These are phyloP conservation scores for Porites evermanni DNA, from an alignment of 92 coral and sea anemone genomes.

Conservation along the genomic window DNA sequence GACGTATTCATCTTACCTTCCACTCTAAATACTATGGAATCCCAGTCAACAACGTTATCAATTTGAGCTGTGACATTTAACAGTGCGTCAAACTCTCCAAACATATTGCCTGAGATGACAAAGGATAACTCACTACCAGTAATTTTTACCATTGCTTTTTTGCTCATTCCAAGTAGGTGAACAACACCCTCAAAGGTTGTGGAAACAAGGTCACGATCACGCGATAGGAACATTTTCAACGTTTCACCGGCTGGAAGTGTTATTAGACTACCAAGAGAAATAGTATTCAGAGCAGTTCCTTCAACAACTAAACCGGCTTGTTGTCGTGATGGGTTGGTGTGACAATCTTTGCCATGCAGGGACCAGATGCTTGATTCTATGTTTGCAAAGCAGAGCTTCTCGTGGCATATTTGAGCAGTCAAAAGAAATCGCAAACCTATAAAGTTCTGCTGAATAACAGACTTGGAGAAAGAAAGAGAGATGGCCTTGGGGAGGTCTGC, in stretches of 20 bases:
- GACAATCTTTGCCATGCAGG: neutral
- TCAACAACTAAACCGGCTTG: neutral
- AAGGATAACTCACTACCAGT: constrained; percentile 7
- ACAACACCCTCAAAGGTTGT: constrained; percentile 3
- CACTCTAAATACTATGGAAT: constrained; percentile 30
- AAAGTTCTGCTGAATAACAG: constrained; percentile 8
- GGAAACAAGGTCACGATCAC: neutral
- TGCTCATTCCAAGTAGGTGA: neutral
- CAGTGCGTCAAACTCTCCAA: constrained; percentile 22
- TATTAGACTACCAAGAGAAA: neutral
- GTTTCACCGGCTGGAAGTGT: neutral
- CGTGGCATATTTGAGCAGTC: constrained; percentile 15
- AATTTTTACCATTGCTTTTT: neutral
- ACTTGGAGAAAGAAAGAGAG: constrained; percentile 9
- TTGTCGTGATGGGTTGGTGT: neutral
- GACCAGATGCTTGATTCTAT: constrained; percentile 12
- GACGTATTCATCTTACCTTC: constrained; percentile 44
- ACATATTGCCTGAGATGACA: neutral
- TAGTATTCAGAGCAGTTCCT: constrained; percentile 4
- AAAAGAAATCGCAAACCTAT: constrained; percentile 2
- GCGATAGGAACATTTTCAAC: neutral
- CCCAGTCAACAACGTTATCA: constrained; percentile 33
- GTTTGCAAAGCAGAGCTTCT: constrained; percentile 14
- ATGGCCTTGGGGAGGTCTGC: constrained; percentile 18
- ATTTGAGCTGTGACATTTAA: constrained; percentile 37